These are phyloP conservation scores for Calidris pugnax DNA, from an alignment of 2,113 vertebrate species.

Conservation along the genomic window DNA sequence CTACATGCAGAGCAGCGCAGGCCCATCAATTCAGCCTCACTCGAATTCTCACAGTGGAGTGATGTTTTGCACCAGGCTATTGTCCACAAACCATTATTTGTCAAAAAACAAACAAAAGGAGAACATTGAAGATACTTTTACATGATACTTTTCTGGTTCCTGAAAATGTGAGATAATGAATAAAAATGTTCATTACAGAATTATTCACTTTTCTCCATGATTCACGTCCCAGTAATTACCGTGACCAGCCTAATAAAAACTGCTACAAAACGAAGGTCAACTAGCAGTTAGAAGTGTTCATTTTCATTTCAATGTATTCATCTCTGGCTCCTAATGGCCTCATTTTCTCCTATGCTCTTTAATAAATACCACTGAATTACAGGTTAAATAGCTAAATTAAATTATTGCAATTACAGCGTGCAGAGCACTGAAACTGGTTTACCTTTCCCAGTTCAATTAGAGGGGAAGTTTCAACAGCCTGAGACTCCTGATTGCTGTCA, in stretches of 20 bases:
- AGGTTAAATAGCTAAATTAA: slow-evolving; percentile 99
- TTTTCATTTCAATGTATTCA: slow-evolving; percentile 99
- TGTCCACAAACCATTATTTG: slow-evolving; percentile 75
- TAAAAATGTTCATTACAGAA: slow-evolving; percentile 95
- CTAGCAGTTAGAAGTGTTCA: slow-evolving; percentile 97
- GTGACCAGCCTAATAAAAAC: slow-evolving; percentile 92
- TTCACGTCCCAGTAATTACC: slow-evolving; percentile 97
- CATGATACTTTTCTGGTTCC: slow-evolving; percentile 66
- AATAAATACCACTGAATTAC: slow-evolving; percentile 99
- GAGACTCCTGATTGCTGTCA: slow-evolving; percentile 84
- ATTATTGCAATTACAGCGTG: slow-evolving; percentile 95
- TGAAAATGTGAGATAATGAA: slow-evolving; percentile 87
- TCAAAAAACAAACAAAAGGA: slow-evolving; percentile 74
- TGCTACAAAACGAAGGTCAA: slow-evolving; percentile 98
- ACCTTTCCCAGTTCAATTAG: slow-evolving; percentile 93
- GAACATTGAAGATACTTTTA: slow-evolving; percentile 20
- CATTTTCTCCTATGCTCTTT: slow-evolving; percentile 97
- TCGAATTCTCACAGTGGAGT: not conserved
- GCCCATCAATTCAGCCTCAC: slow-evolving; percentile 1
- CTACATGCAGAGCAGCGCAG: not conserved
- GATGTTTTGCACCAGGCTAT: not conserved
- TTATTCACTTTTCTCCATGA: slow-evolving; percentile 93
- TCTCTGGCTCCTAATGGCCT: slow-evolving; percentile 97
- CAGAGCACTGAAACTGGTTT: slow-evolving; percentile 85
- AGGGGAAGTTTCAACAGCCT: slow-evolving; percentile 81